Evolutionary conservation across 2,113 vertebrate genomes (phyloP).

Genomic region (Neolamprologus hecqui): DNA sequence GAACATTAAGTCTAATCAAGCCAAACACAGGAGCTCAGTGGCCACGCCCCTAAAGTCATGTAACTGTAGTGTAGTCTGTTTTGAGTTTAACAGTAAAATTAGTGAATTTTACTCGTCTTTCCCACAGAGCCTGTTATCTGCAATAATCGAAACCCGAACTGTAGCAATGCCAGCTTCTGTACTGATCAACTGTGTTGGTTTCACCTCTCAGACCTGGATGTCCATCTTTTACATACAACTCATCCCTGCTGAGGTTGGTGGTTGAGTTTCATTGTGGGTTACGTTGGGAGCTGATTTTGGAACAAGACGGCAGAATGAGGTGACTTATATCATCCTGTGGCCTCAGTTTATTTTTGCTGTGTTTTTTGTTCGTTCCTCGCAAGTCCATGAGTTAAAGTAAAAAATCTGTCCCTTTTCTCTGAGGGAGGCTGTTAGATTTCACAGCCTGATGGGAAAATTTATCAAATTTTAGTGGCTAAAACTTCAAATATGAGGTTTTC

Average conservation of each 20-base stretch:
- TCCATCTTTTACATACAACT: neutral
- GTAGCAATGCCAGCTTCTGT: neutral
- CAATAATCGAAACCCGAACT: neutral
- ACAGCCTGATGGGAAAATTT: neutral
- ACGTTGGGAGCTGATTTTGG: neutral
- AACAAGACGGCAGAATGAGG: neutral
- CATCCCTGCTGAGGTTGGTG: neutral
- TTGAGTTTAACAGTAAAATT: neutral
- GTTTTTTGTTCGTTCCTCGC: neutral
- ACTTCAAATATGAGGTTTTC: neutral
- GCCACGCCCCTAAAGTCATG: neutral
- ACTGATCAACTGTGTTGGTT: neutral
- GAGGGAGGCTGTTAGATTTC: neutral
- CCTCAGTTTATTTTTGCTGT: neutral
- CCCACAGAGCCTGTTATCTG: neutral
- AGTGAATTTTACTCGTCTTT: neutral
- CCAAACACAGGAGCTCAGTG: neutral
- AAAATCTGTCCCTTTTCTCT: neutral
- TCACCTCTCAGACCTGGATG: neutral
- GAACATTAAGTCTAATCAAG: neutral
- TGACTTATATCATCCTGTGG: neutral
- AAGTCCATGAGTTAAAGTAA: neutral
- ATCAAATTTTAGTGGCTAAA: neutral
- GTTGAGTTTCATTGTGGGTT: neutral
- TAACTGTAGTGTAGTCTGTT: neutral